A percentile compares a stretch with the other conserved stretches of the same genome.
Conservation (phyloP, 2,888 invertebrate genomes). For the Lottia scabra region DNA sequence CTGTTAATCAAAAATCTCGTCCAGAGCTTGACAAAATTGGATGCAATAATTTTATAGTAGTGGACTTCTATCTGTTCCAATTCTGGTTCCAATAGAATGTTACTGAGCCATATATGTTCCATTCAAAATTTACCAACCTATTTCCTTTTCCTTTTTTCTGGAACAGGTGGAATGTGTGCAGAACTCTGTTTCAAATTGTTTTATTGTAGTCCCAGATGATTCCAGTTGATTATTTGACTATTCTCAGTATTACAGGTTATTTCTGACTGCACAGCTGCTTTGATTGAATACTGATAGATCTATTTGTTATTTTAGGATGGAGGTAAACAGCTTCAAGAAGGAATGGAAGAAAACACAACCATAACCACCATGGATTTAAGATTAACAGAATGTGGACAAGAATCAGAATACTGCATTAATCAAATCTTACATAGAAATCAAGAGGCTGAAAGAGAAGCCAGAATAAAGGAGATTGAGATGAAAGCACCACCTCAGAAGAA, state of each 20-base stretch:
- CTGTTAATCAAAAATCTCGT: no score
- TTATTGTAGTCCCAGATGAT: no score
- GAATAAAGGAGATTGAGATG: conserved; percentile 38
- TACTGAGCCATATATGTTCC: no score
- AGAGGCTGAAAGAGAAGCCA: conserved; percentile 59
- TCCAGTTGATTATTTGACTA: no score
- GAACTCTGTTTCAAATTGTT: no score
- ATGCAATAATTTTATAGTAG: no score
- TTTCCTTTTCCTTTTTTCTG: no score
- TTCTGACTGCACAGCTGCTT: neutral
- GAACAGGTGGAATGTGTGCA: no score
- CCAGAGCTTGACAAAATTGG: no score
- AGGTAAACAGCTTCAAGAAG: conserved; percentile 69
- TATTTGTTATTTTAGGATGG: conserved; percentile 61
- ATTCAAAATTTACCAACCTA: no score
- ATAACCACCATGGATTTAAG: conserved; percentile 66
- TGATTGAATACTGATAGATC: neutral
- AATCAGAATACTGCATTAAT: conserved; percentile 68
- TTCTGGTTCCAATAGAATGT: no score
- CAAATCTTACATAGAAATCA: conserved; percentile 65
- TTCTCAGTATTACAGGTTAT: neutral
- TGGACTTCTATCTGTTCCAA: no score
- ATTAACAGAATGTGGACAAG: conserved; percentile 69
- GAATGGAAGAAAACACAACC: conserved; percentile 67
- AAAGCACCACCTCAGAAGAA: conserved; percentile 36